Percentiles rank a stretch among this genome's conserved stretches.
Conservation (phyloP, 2,888 invertebrate genomes). For the Muscina levida region DNA sequence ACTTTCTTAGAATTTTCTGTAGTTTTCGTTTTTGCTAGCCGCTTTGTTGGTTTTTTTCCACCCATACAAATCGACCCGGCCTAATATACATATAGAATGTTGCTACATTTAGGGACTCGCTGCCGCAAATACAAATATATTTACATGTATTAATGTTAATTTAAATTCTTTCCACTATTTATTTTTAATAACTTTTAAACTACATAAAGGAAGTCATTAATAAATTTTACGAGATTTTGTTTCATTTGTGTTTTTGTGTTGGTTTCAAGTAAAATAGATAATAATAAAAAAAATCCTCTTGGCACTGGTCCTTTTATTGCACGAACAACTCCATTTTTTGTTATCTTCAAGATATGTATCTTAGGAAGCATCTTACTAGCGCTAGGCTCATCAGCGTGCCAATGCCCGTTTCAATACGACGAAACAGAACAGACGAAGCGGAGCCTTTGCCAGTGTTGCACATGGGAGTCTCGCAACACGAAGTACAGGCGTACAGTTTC, state of each 20-base stretch:
- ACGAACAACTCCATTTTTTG: not conserved
- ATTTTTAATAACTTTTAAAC: constrained; percentile 37
- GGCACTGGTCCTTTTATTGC: constrained; percentile 56
- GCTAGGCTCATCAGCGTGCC: constrained; percentile 66
- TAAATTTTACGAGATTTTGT: constrained; percentile 36
- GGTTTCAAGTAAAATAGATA: constrained; percentile 32
- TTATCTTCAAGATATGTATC: constrained; percentile 51
- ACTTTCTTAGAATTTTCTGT: too few species aligned
- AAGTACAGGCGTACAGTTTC: constrained; percentile 92
- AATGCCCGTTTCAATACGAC: constrained; percentile 75
- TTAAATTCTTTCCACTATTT: constrained; percentile 17
- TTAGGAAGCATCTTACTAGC: constrained; percentile 29
- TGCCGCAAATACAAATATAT: too few species aligned
- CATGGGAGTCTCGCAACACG: constrained; percentile 88
- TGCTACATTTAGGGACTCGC: too few species aligned
- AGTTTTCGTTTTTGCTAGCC: too few species aligned
- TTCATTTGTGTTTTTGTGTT: too few species aligned
- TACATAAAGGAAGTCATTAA: constrained; percentile 31
- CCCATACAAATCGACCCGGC: too few species aligned
- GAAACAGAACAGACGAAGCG: constrained; percentile 68
- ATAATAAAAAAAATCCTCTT: constrained; percentile 39
- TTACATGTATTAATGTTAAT: not conserved
- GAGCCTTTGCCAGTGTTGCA: constrained; percentile 88
- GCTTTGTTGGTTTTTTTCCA: too few species aligned
- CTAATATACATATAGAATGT: too few species aligned